phyloP scores from a whole-genome alignment of 2,888 invertebrate genomes.

The Metopia argyrocephala region DNA sequence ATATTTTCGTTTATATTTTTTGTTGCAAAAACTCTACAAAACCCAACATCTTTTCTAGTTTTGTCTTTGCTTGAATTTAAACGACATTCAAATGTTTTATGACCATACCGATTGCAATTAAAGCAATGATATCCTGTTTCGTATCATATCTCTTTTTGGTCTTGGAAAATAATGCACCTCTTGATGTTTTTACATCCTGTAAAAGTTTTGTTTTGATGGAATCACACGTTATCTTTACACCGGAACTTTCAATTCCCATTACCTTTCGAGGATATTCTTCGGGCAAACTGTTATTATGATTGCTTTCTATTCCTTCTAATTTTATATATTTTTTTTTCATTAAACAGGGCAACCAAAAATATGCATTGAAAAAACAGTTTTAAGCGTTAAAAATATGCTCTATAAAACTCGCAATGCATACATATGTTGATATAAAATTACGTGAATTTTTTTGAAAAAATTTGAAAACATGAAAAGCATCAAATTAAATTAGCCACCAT shows the following conservation, averaged over 20 bases:
- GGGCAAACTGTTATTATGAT: too few species aligned
- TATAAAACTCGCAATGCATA: too few species aligned
- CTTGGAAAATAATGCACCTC: background rate
- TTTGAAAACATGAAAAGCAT: too few species aligned
- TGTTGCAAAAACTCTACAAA: constrained; percentile 30
- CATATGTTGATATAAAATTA: too few species aligned
- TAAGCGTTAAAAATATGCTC: too few species aligned
- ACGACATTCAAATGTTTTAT: constrained; percentile 31
- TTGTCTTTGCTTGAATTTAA: background rate
- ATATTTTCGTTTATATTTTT: background rate
- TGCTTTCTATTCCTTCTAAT: too few species aligned
- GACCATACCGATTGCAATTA: constrained; percentile 31
- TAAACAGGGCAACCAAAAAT: too few species aligned
- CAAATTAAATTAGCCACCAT: too few species aligned
- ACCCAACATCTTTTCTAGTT: constrained; percentile 4
- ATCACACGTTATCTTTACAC: constrained; percentile 35
- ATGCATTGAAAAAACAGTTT: too few species aligned
- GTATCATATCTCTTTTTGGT: background rate
- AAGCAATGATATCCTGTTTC: constrained; percentile 29
- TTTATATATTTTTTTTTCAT: too few species aligned
- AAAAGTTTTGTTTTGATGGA: constrained; percentile 47
- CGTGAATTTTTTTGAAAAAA: too few species aligned
- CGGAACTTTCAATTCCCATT: constrained; percentile 56
- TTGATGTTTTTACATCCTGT: constrained; percentile 30
- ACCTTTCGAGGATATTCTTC: constrained; percentile 51